Evolutionary conservation across 1,140 invertebrate genomes (phyloP).

Genomic region (Temnothorax longispinosus): DNA sequence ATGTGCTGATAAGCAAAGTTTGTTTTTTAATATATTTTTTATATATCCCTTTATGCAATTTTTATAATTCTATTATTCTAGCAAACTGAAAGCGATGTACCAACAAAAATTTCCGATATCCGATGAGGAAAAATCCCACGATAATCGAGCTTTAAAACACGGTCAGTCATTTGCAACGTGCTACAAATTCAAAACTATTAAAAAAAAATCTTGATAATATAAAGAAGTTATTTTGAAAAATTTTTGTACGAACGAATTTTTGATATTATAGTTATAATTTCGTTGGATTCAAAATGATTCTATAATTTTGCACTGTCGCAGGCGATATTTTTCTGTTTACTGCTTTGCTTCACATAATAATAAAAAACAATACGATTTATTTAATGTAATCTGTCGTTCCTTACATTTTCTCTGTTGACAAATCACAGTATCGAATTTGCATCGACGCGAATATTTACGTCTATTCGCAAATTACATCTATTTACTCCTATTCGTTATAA

Average conservation of each 20-base stretch:
- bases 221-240: neutral
- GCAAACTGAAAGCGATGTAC: neutral
- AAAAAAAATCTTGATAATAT: conserved; percentile 10
- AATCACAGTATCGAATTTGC: neutral
- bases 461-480: conserved; percentile 56
- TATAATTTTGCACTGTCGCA: neutral
- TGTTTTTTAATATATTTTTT: neutral
- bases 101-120: neutral
- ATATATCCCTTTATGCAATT: neutral
- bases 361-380: neutral
- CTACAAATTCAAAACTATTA: neutral
- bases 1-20: neutral
- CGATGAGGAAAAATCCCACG: neutral
- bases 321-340: neutral
- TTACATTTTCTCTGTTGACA: neutral
- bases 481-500: conserved; percentile 48
- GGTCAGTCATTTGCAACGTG: neutral
- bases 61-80: neutral
- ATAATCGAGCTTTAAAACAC: neutral
- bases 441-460: conserved; percentile 34
- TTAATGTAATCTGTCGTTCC: neutral
- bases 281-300: neutral
- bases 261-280: neutral
- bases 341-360: neutral
- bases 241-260: neutral